These are phyloP conservation scores for Dasypolia templi DNA, from an alignment of 2,888 invertebrate species.

Conservation along the genomic window DNA sequence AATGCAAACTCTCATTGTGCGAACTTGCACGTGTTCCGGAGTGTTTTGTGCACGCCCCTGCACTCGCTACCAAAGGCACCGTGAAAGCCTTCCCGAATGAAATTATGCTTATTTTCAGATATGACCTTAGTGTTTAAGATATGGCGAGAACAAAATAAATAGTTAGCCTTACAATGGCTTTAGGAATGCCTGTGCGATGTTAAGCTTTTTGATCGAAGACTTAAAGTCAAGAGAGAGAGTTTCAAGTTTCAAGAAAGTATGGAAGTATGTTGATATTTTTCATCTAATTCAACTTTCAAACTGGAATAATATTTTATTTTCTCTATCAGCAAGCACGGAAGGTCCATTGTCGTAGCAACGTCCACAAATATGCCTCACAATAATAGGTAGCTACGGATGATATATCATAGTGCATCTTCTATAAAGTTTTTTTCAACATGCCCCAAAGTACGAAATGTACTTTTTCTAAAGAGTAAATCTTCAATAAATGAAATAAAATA, in stretches of 20 bases:
- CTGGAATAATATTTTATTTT: conserved; percentile 5
- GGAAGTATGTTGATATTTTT: too few species aligned
- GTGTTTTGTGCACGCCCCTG: conserved; percentile 85
- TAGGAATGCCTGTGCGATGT: neutral
- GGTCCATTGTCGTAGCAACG: conserved; percentile 63
- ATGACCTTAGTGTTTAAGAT: conserved; percentile 43
- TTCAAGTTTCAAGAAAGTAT: neutral
- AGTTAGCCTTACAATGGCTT: conserved; percentile 13
- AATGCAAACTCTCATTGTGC: conserved; percentile 90
- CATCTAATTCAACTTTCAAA: neutral
- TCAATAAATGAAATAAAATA: conserved; percentile 89
- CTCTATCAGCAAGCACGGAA: conserved; percentile 25
- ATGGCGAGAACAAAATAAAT: conserved; percentile 34
- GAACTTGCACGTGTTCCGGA: conserved; percentile 90
- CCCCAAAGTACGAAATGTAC: conserved; percentile 69
- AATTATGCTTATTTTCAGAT: conserved; percentile 79
- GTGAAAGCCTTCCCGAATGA: conserved; percentile 78
- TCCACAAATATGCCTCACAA: conserved; percentile 79
- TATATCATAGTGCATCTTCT: conserved; percentile 87
- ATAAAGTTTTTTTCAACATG: conserved; percentile 81
- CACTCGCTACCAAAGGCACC: conserved; percentile 75
- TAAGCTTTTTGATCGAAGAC: neutral
- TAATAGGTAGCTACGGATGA: conserved; percentile 81
- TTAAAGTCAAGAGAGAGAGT: neutral
- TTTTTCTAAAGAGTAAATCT: conserved; percentile 80